Percentiles rank a stretch among this genome's conserved stretches.
phyloP scores from a whole-genome alignment of 2,888 invertebrate genomes.

The Andrena haemorrhoa region DNA sequence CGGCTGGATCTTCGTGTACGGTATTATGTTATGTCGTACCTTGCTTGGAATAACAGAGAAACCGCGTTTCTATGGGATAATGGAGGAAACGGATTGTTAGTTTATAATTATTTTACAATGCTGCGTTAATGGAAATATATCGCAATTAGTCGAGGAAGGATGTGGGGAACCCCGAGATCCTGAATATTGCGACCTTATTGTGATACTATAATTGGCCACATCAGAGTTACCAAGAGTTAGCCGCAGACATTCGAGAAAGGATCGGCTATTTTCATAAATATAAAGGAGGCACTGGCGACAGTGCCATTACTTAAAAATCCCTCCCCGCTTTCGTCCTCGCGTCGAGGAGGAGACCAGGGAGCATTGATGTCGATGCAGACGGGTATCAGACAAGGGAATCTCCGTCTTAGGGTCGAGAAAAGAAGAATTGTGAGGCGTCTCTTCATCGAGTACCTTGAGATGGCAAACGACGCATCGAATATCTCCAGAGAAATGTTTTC shows the following conservation, averaged over 20 bases:
- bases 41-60: too few relatives aligned
- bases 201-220: neutral
- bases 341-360: slow-evolving; percentile 20
- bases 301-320: slow-evolving; percentile 75
- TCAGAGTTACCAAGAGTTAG: slow-evolving; percentile 5
- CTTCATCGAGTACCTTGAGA: slow-evolving; percentile 37
- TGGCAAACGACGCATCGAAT: slow-evolving; percentile 50
- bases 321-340: slow-evolving; percentile 12
- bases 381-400: slow-evolving; percentile 53
- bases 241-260: slow-evolving; percentile 2
- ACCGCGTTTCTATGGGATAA: too few relatives aligned
- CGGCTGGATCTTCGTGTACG: neutral
- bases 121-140: too few relatives aligned
- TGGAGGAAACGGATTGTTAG: too few relatives aligned
- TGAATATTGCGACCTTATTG: neutral
- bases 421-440: slow-evolving; percentile 50
- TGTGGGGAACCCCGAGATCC: neutral
- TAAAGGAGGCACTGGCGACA: slow-evolving; percentile 31
- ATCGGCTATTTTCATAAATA: slow-evolving; percentile 49
- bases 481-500: slow-evolving; percentile 43
- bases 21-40: neutral
- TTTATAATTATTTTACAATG: too few relatives aligned
- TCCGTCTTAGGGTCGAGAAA: slow-evolving; percentile 41
- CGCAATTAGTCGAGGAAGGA: neutral
- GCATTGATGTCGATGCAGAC: slow-evolving; percentile 62